Percentiles rank a stretch among this genome's conserved stretches.
Conservation (phyloP, 2,113 vertebrate species). For the Campylorhamphus procurvoides region DNA sequence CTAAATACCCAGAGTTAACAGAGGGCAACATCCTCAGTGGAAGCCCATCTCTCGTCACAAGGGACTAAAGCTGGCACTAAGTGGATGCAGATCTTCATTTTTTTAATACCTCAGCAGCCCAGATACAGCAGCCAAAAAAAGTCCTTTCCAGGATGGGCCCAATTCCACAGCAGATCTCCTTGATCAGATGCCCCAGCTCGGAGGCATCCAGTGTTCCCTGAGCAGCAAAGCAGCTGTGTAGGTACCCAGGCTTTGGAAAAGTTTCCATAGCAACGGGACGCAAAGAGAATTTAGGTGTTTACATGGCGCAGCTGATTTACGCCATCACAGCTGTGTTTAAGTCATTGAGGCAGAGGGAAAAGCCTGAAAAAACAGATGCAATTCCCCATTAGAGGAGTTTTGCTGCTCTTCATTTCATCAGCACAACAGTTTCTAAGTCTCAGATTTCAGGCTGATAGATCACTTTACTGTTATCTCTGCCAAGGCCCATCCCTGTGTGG, state of each 20-base stretch:
- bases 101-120: background rate
- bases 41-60: background rate
- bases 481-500: background rate
- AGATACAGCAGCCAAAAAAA: background rate
- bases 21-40: rapidly evolving
- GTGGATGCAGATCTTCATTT: background rate
- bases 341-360: background rate
- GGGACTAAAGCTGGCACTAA: background rate
- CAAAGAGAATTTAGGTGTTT: background rate
- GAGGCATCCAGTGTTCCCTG: background rate
- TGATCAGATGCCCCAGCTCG: background rate
- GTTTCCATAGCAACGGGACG: constrained; percentile 18
- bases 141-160: background rate
- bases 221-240: background rate
- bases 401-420: background rate
- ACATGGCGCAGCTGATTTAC: background rate
- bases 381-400: background rate
- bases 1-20: constrained; percentile 3
- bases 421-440: background rate
- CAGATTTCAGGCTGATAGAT: background rate
- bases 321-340: background rate
- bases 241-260: background rate
- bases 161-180: background rate
- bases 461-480: background rate
- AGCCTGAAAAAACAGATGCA: background rate